Percentiles rank a stretch among this genome's conserved stretches.
These are phyloP conservation scores for Palythoa grandiflora DNA, from an alignment of 92 coral and sea anemone species.

Conservation along the genomic window DNA sequence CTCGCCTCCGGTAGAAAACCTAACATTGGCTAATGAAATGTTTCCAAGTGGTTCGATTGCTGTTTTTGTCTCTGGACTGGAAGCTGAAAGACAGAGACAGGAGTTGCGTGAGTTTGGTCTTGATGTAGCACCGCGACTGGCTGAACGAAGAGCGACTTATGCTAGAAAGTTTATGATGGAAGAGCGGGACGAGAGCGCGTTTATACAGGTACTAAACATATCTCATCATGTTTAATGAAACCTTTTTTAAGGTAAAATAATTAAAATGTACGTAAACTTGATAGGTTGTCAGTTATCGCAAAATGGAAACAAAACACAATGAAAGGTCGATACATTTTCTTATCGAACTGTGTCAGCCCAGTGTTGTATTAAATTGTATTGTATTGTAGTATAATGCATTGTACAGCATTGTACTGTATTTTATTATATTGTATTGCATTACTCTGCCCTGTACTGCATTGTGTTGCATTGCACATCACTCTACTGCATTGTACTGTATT, in stretches of 20 bases:
- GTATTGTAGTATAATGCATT: background rate
- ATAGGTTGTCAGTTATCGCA: no score
- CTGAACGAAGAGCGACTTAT: conserved; percentile 90
- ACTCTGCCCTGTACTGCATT: no score
- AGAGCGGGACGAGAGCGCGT: conserved; percentile 69
- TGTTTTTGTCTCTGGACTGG: conserved; percentile 93
- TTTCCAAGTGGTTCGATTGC: conserved; percentile 71
- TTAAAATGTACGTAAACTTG: no score
- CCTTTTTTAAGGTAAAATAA: no score
- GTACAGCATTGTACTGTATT: no score
- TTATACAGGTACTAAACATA: conserved; percentile 69
- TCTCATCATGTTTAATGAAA: no score
- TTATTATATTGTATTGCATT: no score
- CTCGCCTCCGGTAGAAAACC: conserved; percentile 88
- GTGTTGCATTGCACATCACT: no score
- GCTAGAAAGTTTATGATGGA: conserved; percentile 62
- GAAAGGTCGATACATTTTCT: no score
- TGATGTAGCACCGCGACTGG: conserved; percentile 82
- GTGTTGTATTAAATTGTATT: no score
- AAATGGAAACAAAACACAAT: no score
- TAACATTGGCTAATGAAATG: conserved; percentile 66
- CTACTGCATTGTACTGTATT: background rate
- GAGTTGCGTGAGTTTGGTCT: conserved; percentile 87
- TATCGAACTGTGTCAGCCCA: no score
- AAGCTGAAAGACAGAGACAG: conserved; percentile 90